Base-by-base conservation (phyloP, 2,888 invertebrate genomes). In the Magallana nippona region DNA sequence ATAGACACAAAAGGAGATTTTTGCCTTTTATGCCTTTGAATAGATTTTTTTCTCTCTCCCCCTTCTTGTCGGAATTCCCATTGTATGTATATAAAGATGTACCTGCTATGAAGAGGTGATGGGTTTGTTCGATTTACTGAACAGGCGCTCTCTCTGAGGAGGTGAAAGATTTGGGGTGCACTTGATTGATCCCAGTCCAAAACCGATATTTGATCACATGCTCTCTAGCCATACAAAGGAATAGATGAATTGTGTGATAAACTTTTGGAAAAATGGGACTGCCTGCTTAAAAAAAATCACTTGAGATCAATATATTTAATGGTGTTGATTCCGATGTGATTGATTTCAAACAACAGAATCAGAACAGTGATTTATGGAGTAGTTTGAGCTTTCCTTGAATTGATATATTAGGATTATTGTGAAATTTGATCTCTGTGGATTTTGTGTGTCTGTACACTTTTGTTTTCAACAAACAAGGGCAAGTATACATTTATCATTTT, bases 161-260 rank as follows among this genome's bases (percentile, higher is more conserved):
- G 71, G 71, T 19, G 22, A 27, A 22, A 71, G 71, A 27, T 71
- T 27, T 32, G 22, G 27, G 27, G 71, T 71, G 27, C 71, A 27
- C 71, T 71, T 32, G 22, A 71, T 27, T 71, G 71, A 27, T 71
- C 27, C 71, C 27, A 13, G 71, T 71, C 71, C 32, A 3, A 27
- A 32, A 27, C 27, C 32, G 71, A 71, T 71, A 71, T 71, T 71
- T 13, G 71, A 71, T 27, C 22, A 71, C 27, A 27, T 71, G 60
- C 27, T 27, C 71, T 22, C 13, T 71, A 71, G 22, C 71, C 27
- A 27, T 71, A 71, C 71, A 71, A 27, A 71, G 71, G 27, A 27
- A 60, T 60, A 71, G 27, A 71, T 71, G 71, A 71, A 71, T 27
- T 71, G 15, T 71, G 27, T 71, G 71, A 71, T 71, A 71, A 71